Base-by-base conservation (phyloP, 1,140 invertebrate genomes). In the Ceratina japonica region DNA sequence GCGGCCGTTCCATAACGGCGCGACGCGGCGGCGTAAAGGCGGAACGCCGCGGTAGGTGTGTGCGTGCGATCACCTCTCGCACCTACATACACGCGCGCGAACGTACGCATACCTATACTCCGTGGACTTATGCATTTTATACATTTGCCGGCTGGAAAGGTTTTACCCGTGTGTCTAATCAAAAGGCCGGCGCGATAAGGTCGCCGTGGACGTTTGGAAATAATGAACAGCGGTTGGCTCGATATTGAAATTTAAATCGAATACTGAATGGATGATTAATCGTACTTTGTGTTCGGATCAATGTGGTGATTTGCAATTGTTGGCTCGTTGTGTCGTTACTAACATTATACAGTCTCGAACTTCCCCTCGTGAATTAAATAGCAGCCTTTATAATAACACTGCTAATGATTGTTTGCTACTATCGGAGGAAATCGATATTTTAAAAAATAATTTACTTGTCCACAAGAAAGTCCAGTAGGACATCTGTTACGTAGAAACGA, bases 31-130 rank as follows among this genome's bases (percentile, higher is more conserved):
- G 20, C n/a, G 66, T 49, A 22, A 56, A 61, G 62, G 54, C 52
- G 20, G 20, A 49, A 64, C 68, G 31, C 52, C 73, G 84, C 56
- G 81, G 81, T 78, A 85, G 83, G 83, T 85, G 81, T 85, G 81
- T 72, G 80, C 69, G 8, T 58, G 22, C 73, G 78, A 81, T 59
- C 74, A 16, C 3, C 16, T 52, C 51, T 31, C 61, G 20, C 20
- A 8, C 7, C 15, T 37, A 54, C 3, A 44, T 10, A 44, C 5
- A 7, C 10, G 10, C 37, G 7, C 37, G 7, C 37, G 37, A 3
- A 10, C 10, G 5, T 44, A 44, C 15, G 20, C 0, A 22, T 49
- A 7, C 8, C 22, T 51, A 61, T 61, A 16, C 7, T 18, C 37
- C 31, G 20, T 20, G 15, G 16, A 49, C 44, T 54, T 37, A 37